Conservation (phyloP, 2,113 vertebrate species). For the Paratilapia polleni region DNA sequence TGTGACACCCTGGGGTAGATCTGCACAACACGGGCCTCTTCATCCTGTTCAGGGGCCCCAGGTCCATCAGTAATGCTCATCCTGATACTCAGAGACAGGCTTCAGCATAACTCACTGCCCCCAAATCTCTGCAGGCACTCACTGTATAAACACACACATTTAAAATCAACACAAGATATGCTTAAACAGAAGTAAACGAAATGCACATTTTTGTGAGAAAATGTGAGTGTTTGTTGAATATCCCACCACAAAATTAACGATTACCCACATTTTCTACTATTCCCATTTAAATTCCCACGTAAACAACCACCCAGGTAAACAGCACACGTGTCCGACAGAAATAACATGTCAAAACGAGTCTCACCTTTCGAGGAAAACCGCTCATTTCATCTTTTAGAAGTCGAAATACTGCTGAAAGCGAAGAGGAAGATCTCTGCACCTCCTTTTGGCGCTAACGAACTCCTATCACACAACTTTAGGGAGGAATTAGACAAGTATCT, state of each 20-base stretch:
- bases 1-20: slow-evolving; percentile 84
- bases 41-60: slow-evolving; percentile 68
- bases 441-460: not conserved
- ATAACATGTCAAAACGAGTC: not conserved
- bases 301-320: not conserved
- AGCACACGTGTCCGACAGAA: not conserved
- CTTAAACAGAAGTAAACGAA: not conserved
- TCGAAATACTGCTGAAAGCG: not conserved
- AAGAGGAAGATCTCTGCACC: not conserved
- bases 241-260: not conserved
- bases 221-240: not conserved
- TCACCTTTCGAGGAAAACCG: slow-evolving; percentile 37
- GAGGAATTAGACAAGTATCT: not conserved
- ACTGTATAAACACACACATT: slow-evolving; percentile 59
- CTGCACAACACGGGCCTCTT: slow-evolving; percentile 80
- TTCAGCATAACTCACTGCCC: slow-evolving; percentile 83
- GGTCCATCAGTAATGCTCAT: slow-evolving; percentile 87
- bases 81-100: slow-evolving; percentile 71
- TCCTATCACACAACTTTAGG: slow-evolving; percentile 10
- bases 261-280: not conserved
- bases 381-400: slow-evolving; percentile 30
- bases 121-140: slow-evolving; percentile 32
- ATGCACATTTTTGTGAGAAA: not conserved
- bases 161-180: not conserved
- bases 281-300: not conserved